phyloP scores from a whole-genome alignment of 2,113 vertebrate genomes.

The Pedionomus torquatus region DNA sequence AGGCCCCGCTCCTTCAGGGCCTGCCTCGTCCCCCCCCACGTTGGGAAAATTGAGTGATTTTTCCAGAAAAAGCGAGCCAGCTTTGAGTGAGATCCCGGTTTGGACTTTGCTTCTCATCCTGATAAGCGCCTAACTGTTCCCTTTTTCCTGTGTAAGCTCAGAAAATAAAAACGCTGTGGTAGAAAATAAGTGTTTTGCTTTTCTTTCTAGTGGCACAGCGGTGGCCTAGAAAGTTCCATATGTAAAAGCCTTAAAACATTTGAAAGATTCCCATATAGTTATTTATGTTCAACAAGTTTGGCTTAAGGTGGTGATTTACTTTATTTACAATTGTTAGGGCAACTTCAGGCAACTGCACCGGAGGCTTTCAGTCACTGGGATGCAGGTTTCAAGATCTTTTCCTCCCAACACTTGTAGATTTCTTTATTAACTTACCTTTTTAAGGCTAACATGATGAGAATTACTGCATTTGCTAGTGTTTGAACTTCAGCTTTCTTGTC shows the following conservation, averaged over 20 bases:
- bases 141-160: fast-evolving
- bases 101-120: not conserved
- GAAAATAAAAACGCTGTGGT: not conserved
- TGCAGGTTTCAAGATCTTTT: not conserved
- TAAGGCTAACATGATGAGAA: not conserved
- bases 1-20: fast-evolving
- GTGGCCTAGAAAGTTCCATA: not conserved
- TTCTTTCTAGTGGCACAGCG: not conserved
- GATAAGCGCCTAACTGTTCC: fast-evolving
- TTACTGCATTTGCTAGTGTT: not conserved
- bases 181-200: not conserved
- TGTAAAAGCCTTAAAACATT: not conserved
- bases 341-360: fast-evolving
- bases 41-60: fast-evolving
- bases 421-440: not conserved
- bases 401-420: not conserved
- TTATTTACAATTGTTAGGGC: not conserved
- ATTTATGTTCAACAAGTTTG: not conserved
- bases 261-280: fast-evolving
- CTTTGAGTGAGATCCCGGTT: not conserved
- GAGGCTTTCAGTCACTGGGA: not conserved
- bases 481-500: not conserved
- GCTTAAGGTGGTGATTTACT: not conserved
- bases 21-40: fast-evolving
- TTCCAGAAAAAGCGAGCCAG: not conserved